These are phyloP conservation scores for Numenius arquata DNA, from an alignment of 2,113 vertebrate genomes.

Conservation along the genomic window DNA sequence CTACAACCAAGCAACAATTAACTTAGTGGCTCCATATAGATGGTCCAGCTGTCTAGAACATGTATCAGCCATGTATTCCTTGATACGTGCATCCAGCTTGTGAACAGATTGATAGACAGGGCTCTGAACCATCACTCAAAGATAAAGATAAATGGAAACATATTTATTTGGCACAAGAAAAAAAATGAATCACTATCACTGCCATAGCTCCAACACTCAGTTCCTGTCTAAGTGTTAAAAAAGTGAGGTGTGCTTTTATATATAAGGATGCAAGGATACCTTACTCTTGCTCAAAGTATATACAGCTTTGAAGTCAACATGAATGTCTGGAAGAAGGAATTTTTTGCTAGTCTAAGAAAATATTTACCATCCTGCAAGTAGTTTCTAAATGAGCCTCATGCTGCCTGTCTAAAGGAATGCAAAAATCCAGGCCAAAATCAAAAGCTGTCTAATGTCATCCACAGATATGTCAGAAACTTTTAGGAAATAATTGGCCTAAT, in stretches of 20 bases:
- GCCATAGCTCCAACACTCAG: neutral
- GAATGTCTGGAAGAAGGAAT: neutral
- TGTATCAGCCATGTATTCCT: neutral
- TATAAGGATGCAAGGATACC: neutral
- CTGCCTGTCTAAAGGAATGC: neutral
- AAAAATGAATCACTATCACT: neutral
- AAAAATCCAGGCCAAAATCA: neutral
- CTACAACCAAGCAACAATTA: neutral
- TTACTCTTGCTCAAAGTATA: neutral
- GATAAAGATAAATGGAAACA: neutral
- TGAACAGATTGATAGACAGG: accelerated
- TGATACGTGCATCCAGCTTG: neutral
- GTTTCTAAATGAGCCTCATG: neutral
- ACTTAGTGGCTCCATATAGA: neutral
- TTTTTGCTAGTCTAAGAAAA: neutral
- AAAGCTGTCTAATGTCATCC: neutral
- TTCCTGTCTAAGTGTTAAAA: neutral
- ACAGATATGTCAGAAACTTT: neutral
- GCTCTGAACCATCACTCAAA: neutral
- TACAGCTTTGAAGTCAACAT: neutral
- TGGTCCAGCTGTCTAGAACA: neutral
- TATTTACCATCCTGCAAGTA: neutral
- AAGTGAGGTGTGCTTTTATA: neutral
- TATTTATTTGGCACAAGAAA: neutral
- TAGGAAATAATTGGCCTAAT: neutral